These are phyloP conservation scores for Phoenoteleia sp. DNA, from an alignment of 2,888 invertebrate genomes.

Conservation along the genomic window DNA sequence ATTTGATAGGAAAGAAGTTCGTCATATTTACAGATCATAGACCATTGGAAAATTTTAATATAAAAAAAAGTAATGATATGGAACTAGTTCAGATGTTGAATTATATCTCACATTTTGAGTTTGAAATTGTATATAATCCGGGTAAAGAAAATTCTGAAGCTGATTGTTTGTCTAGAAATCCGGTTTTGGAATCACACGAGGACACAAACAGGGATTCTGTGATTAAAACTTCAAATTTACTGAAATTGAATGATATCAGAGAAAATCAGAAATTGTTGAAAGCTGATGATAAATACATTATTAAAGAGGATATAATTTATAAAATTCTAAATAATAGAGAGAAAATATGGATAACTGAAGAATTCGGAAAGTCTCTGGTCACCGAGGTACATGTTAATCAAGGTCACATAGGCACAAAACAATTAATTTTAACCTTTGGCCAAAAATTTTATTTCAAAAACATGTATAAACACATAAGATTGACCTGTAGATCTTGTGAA, in stretches of 20 bases:
- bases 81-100: slow-evolving; percentile 66
- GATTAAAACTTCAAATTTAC: slow-evolving; percentile 58
- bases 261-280: slow-evolving; percentile 60
- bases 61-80: slow-evolving; percentile 71
- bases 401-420: slow-evolving; percentile 70
- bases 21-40: slow-evolving; percentile 68
- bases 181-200: slow-evolving; percentile 52
- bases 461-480: slow-evolving; percentile 58
- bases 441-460: slow-evolving; percentile 66
- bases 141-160: slow-evolving; percentile 68
- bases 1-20: slow-evolving; percentile 71
- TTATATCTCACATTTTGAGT: slow-evolving; percentile 75
- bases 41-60: slow-evolving; percentile 73
- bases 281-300: slow-evolving; percentile 54
- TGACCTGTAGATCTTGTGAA: slow-evolving; percentile 70
- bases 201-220: slow-evolving; percentile 20
- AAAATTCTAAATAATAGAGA: slow-evolving; percentile 65
- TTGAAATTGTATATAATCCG: slow-evolving; percentile 72
- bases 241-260: slow-evolving; percentile 48
- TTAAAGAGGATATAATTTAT: slow-evolving; percentile 64
- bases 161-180: slow-evolving; percentile 69
- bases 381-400: slow-evolving; percentile 56
- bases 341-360: slow-evolving; percentile 69
- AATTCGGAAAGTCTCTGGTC: slow-evolving; percentile 63
- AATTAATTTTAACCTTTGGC: slow-evolving; percentile 54